These are phyloP conservation scores for Mystacornis crossleyi DNA, from an alignment of 2,113 vertebrate species.

Conservation along the genomic window DNA sequence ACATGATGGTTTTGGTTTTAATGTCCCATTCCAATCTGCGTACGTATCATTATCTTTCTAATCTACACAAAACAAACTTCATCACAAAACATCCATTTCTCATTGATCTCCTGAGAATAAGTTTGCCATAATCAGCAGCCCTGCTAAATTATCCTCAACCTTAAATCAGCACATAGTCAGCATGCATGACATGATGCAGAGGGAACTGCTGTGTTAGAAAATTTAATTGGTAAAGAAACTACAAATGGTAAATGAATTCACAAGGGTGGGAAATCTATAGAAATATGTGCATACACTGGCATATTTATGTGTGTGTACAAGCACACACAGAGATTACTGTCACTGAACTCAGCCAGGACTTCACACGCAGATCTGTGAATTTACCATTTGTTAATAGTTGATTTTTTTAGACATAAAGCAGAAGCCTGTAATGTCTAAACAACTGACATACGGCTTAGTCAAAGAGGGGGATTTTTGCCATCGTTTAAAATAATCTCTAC, in stretches of 20 bases:
- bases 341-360: not conserved
- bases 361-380: not conserved
- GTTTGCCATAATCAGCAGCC: not conserved
- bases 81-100: not conserved
- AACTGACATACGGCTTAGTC: not conserved
- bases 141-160: not conserved
- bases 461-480: rapidly evolving
- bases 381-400: not conserved
- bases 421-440: not conserved
- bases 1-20: not conserved
- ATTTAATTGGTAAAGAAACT: not conserved
- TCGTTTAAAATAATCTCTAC: not conserved
- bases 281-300: not conserved
- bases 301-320: not conserved
- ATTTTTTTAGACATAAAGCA: not conserved
- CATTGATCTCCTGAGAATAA: not conserved
- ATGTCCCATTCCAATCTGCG: not conserved
- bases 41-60: not conserved
- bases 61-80: not conserved
- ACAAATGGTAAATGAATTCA: not conserved
- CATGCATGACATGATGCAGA: not conserved
- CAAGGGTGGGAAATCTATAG: not conserved
- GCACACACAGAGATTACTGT: not conserved
- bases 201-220: not conserved
- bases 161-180: slow-evolving; percentile 1